Evolutionary conservation across 2,888 invertebrate genomes (phyloP), one percentile per base, ranked within the genome.

Genomic region (Auanema sp.): DNA sequence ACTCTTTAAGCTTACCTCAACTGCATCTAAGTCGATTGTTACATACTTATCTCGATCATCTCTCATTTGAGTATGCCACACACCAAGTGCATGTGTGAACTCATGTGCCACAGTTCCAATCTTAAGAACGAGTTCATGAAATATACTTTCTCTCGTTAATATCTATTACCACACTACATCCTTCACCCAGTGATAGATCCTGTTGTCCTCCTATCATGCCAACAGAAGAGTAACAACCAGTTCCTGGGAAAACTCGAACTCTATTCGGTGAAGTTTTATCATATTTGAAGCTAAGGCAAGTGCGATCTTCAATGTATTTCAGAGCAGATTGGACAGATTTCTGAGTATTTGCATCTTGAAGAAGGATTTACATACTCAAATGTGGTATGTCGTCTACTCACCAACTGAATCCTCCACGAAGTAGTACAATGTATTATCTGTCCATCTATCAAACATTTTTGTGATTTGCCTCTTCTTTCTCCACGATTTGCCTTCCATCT

Each of bases 21-120:
- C 69, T 51, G 68, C 66, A 1, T 66, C 65, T 49, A 70, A 21
- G 33, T 72, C 72, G 18, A 72, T 60, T 1, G 70, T 68, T 10
- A 72, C 69, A 47, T 64, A 70, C 5, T 42, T 25, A 42, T 72
- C 70, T 11, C 72, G 62, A 53, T 72, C 72, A 23, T 53, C 66
- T 52, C 72, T 62, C 72, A 72, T 72, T 58, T 72, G 72, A 3
- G 66, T 59, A 42, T 72, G 72, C 51, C 67, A 69, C 33, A 69
- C 58, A 0, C 72, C 72, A 1, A 72, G 55, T 12, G 66, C 63
- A 40, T 72, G 72, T 0, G 72, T 55, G 12, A 72, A 57, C 23
- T 72, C 72, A 52, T 72, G 72, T 44, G 72, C 72, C 2, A 65
- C 67, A 11, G 64, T 72, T 18, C 69, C 72, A 1, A 64, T 55